Base-by-base conservation (phyloP, 1,140 invertebrate species). In the Medauroidea extradentata region DNA sequence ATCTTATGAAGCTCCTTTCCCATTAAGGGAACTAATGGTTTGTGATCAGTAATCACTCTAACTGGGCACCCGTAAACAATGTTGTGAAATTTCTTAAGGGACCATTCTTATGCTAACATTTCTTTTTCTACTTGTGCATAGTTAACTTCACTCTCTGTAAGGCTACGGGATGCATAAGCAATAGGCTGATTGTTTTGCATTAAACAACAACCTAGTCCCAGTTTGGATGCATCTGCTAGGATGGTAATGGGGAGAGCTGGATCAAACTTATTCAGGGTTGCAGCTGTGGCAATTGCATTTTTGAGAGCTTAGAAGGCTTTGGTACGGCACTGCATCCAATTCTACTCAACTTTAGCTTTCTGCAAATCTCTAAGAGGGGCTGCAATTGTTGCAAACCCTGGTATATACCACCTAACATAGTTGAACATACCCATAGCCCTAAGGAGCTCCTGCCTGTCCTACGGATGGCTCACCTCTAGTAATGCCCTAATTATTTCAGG, bases 91-190 rank as follows among this genome's bases (percentile, higher is more conserved):
- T 67, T 67, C 8, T 62, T 48, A 43, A 64, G 64, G 4, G 63
- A 65, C 49, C 65, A 71, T 11, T 64, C 57, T 19, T 71, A 62
- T 13, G 60, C 66, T 21, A 73, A 44, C 5, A 69, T 51, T 60
- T 74, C 69, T 64, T 72, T 74, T 63, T 73, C 73, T 21, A 68
- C 67, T 64, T 67, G 69, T 9, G 67, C 61, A 59, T 67, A 74
- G 9, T 65, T 64, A 50, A 67, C 46, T 62, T 74, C 69, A 24
- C 59, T 49, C 8, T 69, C 50, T 19, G 53, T 73, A 8, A 79
- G 53, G 23, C 64, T 62, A 62, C 71, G 60, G 11, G 67, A 71
- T 11, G 61, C 63, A 69, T 70, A 79, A 19, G 65, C 63, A 2
- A 80, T 65, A 7, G 72, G 74, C 27, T 70, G 53, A 16, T 63